These are phyloP conservation scores for Spinus pinus DNA, from an alignment of 2,797 vertebrate genomes.

Conservation along the genomic window DNA sequence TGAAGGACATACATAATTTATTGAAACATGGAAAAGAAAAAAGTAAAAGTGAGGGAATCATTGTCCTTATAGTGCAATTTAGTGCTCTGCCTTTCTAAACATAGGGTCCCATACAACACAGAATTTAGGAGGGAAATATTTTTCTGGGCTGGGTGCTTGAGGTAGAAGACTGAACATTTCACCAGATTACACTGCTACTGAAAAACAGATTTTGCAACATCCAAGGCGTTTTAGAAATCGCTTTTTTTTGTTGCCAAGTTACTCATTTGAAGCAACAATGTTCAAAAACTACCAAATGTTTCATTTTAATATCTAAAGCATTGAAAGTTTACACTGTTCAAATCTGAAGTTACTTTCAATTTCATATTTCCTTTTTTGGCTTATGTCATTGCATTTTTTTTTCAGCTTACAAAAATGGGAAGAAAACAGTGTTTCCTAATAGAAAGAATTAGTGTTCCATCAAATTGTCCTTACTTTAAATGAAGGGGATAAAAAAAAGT, in stretches of 20 bases:
- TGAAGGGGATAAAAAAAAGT: fast-evolving
- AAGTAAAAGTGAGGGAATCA: not conserved
- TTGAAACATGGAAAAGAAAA: not conserved
- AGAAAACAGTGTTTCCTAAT: not conserved
- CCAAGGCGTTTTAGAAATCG: not conserved
- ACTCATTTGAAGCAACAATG: not conserved
- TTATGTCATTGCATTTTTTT: not conserved
- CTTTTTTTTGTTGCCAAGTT: not conserved
- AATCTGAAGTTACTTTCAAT: not conserved
- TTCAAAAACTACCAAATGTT: not conserved
- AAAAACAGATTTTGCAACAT: not conserved
- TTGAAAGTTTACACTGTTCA: not conserved
- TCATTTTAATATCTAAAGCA: not conserved
- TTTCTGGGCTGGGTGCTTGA: not conserved
- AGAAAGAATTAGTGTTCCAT: not conserved
- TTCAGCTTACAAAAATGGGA: not conserved
- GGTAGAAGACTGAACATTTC: not conserved
- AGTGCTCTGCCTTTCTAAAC: not conserved
- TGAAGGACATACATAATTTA: not conserved
- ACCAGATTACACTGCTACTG: not conserved
- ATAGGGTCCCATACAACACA: not conserved
- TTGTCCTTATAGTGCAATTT: not conserved
- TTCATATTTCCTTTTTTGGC: not conserved
- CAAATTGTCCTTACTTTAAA: not conserved
- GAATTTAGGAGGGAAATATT: not conserved